Evolutionary conservation across 2,888 invertebrate species (phyloP), one percentile per base, ranked within the genome.

Genomic region (Phasia obesa): DNA sequence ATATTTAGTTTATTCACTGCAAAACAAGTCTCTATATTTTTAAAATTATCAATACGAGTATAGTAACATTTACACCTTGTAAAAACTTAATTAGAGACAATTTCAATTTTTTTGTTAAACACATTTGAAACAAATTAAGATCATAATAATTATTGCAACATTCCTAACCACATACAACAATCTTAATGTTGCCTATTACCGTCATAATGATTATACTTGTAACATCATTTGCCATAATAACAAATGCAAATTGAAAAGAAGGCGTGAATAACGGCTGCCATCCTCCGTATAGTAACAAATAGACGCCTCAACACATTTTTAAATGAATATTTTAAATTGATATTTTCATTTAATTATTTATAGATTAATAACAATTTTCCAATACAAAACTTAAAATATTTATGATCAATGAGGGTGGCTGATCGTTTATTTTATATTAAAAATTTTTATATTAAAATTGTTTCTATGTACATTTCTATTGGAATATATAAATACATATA

Each of bases 81-180:
- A 4, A 11, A 35, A 6, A 35, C 3, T 35, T 11, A 35, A 35
- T 35, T 35, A 11, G 2, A 35, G 1, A 35, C 9, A 11, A 35
- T 35, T 35, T n/a, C n/a, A n/a, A n/a, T n/a, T n/a, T n/a, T n/a
- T n/a, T n/a, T 27, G 27, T 5, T 2, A 38, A 38, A 38, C 7
- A 13, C 0, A 64, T 17, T 47, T 31, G 15, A 35, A 9, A 49
- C 15, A 31, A 49, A 59, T 51, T 69, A 55, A 69, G 51, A 49
- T 59, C 65, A 65, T 17, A 35, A 27, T 60, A 27, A 31, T 17
- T 59, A 59, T 23, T 21, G 60, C 35, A 21, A 70, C 74, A 74
- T 57, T 35, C 81, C 69, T 75, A 65, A 81, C 64, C 81, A 70
- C 65, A 59, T 75, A 57, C 81, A 81, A 81, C 25, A 81, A 31